Evolutionary conservation across 2,113 vertebrate species (phyloP), one percentile per base, ranked within the genome.

Genomic region (Elephas maximus): DNA sequence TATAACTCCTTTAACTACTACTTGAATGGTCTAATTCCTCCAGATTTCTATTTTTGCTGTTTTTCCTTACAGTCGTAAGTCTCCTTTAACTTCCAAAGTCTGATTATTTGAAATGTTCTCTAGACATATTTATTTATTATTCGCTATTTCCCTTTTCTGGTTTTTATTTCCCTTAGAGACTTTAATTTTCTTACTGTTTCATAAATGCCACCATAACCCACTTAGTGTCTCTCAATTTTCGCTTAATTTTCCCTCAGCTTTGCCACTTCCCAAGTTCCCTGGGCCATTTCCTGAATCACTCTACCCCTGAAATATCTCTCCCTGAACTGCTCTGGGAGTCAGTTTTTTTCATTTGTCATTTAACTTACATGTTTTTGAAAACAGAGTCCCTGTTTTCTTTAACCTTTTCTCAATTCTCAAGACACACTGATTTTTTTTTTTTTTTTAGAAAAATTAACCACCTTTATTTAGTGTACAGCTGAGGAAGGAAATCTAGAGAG

Each of bases 151-250:
- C 84, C 78, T 84, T 78, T 91, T 37, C 37, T 37, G 37, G 37
- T 37, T 37, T 37, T 37, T 37, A 37, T 37, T 37, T 37, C 37
- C 37, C 37, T 37, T 37, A 37, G 37, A 92, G 93, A 96, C 93
- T 87, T 62, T 60, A 92, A 96, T 92, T 93, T 92, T 94, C 81
- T 88, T 89, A 87, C 94, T 65, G 78, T 96, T 88, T 96, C 78
- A 97, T 94, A 92, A 95, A 92, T 95, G 97, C 93, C 92, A 80
- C 57, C 45, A 20, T 93, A 97, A 97, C 94, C 91, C 30, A 28
- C 28, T 97, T 95, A 93, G 87, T 8, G 51, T 57, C 80, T 93
- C 92, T 95, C 86, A 41, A 89, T 89, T 95, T 92, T 74, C 1
- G 15, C 73, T 93, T 96, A 77, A 96, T 94, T 97, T 93, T 53